Percentiles rank a stretch among this genome's conserved stretches.
Conservation (phyloP, 2,888 invertebrate species). For the Argynnis bischoffii region DNA sequence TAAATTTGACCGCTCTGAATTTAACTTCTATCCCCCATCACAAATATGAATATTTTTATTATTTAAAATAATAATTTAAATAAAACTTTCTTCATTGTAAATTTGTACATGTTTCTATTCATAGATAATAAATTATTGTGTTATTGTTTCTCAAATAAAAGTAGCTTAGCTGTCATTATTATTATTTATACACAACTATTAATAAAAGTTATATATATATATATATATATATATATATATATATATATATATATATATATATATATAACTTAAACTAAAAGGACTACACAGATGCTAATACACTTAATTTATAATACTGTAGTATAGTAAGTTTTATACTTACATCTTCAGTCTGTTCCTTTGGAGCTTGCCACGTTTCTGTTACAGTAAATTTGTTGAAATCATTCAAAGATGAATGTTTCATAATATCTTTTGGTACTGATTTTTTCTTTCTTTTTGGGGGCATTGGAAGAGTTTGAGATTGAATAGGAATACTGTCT, state of each 20-base stretch:
- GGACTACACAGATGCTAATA: too few species aligned
- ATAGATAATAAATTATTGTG: too few species aligned
- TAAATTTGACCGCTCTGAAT: constrained; percentile 36
- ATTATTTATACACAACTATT: too few species aligned
- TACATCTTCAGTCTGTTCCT: constrained; percentile 65
- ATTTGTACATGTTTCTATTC: too few species aligned
- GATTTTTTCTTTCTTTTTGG: constrained; percentile 70
- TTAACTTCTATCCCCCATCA: constrained; percentile 14
- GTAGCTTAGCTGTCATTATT: too few species aligned
- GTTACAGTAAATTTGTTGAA: constrained; percentile 55
- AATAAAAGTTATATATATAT: too few species aligned
- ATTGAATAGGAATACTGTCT: constrained; percentile 70
- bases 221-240: too few species aligned
- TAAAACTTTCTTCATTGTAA: too few species aligned
- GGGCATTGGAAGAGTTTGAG: constrained; percentile 75
- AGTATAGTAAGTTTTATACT: constrained; percentile 48
- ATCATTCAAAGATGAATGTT: constrained; percentile 68
- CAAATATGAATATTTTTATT: constrained; percentile 3
- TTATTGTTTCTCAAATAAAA: too few species aligned
- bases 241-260: too few species aligned
- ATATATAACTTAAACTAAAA: too few species aligned
- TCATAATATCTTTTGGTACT: constrained; percentile 52
- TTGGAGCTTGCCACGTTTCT: constrained; percentile 60
- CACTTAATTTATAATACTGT: too few species aligned
- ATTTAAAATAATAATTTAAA: neutral